These are phyloP conservation scores for Drosophila fulvimacula DNA, from an alignment of 2,888 invertebrate species.

Conservation along the genomic window DNA sequence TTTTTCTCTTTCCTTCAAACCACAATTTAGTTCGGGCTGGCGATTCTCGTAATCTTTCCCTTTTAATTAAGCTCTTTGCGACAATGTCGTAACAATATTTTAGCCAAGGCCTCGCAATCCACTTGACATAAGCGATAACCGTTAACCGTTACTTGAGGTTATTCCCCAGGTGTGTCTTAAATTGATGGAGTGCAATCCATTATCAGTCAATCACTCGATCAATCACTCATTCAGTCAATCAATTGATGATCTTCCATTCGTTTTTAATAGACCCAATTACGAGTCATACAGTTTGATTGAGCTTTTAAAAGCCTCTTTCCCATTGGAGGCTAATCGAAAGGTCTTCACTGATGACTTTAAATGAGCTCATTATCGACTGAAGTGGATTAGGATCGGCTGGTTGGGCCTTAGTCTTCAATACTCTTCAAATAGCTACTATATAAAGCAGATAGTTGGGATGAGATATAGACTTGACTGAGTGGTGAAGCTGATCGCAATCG, in stretches of 20 bases:
- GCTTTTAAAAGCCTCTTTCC: neutral
- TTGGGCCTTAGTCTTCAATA: neutral
- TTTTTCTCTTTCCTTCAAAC: constrained; percentile 1
- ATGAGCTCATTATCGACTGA: constrained; percentile 9
- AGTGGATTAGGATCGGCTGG: neutral
- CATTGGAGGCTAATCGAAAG: constrained; percentile 9
- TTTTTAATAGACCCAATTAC: constrained; percentile 24
- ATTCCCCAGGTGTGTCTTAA: neutral
- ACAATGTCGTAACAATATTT: constrained; percentile 23
- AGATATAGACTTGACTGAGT: neutral
- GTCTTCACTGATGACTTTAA: neutral
- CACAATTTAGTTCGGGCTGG: constrained; percentile 15
- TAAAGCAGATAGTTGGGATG: neutral
- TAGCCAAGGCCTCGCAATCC: constrained; percentile 21
- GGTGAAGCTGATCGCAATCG: neutral
- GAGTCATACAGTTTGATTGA: constrained; percentile 15
- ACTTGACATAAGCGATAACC: constrained; percentile 13
- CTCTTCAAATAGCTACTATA: neutral
- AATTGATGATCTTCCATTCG: constrained; percentile 19
- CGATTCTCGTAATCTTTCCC: constrained; percentile 17
- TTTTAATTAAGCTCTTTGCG: constrained; percentile 7
- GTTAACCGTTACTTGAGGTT: neutral
- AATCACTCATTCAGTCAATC: neutral
- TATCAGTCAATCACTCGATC: neutral
- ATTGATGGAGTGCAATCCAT: neutral